Evolutionary conservation across 1,140 invertebrate species (phyloP).

Genomic region (Magallana ariakensis): DNA sequence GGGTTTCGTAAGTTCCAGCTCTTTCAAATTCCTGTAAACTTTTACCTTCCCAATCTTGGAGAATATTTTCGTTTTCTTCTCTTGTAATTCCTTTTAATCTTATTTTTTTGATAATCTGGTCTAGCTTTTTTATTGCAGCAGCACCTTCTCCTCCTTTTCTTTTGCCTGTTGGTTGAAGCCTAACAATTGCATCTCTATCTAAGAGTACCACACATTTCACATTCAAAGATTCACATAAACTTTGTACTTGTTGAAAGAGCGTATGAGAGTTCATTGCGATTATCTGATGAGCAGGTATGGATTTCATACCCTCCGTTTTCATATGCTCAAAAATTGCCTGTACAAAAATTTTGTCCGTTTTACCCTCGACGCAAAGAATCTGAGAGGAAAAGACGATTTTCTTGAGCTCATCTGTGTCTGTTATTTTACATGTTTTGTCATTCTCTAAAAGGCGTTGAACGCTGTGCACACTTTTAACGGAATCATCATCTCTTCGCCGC

Average conservation of each 20-base stretch:
- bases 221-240: background rate
- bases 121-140: no score
- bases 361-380: slow-evolving; percentile 50
- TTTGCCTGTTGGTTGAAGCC: background rate
- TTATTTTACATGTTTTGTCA: background rate
- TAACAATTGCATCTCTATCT: background rate
- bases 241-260: background rate
- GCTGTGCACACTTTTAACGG: background rate
- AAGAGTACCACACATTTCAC: background rate
- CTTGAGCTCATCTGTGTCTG: slow-evolving; percentile 18
- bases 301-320: background rate
- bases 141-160: background rate
- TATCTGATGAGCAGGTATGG: background rate
- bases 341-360: slow-evolving; percentile 35
- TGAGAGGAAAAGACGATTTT: slow-evolving; percentile 38
- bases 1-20: background rate
- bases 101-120: background rate
- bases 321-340: slow-evolving; percentile 16
- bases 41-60: background rate
- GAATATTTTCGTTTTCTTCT: background rate
- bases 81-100: background rate
- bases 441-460: background rate
- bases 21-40: background rate
- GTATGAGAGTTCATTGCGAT: background rate
- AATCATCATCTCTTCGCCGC: background rate